phyloP scores from a whole-genome alignment of 2,797 vertebrate species.

The Lithobates sylvaticus region DNA sequence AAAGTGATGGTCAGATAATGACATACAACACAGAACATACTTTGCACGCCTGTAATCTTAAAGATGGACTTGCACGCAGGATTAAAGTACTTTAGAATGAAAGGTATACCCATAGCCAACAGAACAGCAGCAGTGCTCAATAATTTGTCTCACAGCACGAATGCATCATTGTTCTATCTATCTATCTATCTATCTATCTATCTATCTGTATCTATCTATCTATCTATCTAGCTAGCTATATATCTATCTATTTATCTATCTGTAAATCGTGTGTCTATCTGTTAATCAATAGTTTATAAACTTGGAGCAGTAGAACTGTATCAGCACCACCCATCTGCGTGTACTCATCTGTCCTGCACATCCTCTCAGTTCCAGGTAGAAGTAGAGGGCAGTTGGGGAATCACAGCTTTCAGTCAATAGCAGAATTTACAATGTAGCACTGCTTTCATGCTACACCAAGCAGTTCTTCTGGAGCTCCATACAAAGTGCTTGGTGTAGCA shows the following conservation, averaged over 20 bases:
- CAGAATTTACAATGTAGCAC: too few relatives aligned
- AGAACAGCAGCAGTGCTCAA: not conserved
- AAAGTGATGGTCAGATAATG: constrained; percentile 10
- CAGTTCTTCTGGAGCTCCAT: too few relatives aligned
- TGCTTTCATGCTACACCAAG: too few relatives aligned
- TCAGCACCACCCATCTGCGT: too few relatives aligned
- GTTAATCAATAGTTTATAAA: too few relatives aligned
- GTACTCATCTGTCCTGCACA: too few relatives aligned
- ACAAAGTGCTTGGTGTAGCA: too few relatives aligned
- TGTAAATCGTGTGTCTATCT: not conserved
- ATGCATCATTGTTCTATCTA: not conserved
- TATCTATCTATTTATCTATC: not conserved
- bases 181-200: constrained; percentile 1
- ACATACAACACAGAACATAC: not conserved
- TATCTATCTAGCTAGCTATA: constrained; percentile 5
- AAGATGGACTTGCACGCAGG: not conserved
- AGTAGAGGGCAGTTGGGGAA: too few relatives aligned
- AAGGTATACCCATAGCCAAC: not conserved
- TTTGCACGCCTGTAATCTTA: constrained; percentile 5
- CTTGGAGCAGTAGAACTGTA: too few relatives aligned
- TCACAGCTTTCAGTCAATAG: too few relatives aligned
- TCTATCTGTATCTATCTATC: constrained; percentile 2
- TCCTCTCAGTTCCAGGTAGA: too few relatives aligned
- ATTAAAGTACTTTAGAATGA: not conserved
- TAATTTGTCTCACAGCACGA: not conserved